Base-by-base conservation (phyloP, 2,888 invertebrate genomes). In the Parnassius smintheus region DNA sequence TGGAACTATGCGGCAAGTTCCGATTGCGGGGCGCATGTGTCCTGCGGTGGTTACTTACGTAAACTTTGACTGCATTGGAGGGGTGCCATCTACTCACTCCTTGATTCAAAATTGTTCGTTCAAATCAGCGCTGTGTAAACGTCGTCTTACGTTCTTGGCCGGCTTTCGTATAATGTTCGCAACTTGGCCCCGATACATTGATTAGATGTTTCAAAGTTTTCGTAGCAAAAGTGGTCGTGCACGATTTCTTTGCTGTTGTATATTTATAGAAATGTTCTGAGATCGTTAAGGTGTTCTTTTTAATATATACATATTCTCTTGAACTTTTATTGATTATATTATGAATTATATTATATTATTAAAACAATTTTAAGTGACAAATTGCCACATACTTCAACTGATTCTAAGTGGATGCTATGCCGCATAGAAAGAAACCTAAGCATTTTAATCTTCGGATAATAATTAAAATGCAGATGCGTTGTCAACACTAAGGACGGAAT, bases 1-100 rank as follows among this genome's bases (percentile, higher is more conserved):
- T 12, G 7, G n/a, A 8, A n/a, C 48, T 48, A 48, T 48, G 48
- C 48, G 12, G 48, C 12, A 48, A 48, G 13, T 12, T 48, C n/a
- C n/a, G n/a, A 4, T 35, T n/a, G n/a, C n/a, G 48, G n/a, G 48
- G 48, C 48, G 48, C 48, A 48, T 48, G 48, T 48, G 42, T 56
- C 56, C 56, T 57, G 62, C 62, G 48, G 57, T 52, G 13, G 41
- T 35, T 35, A 7, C 51, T 62, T 62, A 62, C 62, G 49, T 62
- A 62, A 62, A 35, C 44, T n/a, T 48, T 22, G n/a, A 13, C 57
- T 41, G 62, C 62, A 57, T 62, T 57, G 62, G 62, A 62, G 18
- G 4, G 2, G 45, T 56, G 61, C 61, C 61, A 62, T 62, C 12
- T 11, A 4, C 45, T 51, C 50, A 22, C 49, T 18, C 44, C n/a